Conservation (phyloP, 2,113 vertebrate genomes). For the Equus quagga region DNA sequence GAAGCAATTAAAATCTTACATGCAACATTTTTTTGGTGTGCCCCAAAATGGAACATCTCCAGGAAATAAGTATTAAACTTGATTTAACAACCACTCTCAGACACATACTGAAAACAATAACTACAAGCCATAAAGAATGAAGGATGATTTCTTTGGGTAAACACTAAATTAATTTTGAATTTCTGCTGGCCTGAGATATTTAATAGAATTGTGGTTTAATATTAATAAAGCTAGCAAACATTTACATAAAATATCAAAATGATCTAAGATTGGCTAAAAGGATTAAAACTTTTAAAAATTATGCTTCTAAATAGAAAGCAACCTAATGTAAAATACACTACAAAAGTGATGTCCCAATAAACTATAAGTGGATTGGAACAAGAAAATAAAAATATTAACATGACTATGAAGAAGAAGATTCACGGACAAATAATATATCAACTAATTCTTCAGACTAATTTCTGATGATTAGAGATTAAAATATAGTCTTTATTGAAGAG, state of each 20-base stretch:
- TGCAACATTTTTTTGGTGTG: neutral
- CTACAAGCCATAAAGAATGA: neutral
- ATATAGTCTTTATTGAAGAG: neutral
- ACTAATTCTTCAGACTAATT: neutral
- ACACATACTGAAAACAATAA: neutral
- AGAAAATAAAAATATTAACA: neutral
- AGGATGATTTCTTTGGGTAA: neutral
- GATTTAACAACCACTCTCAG: neutral
- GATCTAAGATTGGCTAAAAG: neutral
- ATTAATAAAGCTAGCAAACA: neutral
- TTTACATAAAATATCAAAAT: neutral
- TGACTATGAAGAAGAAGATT: neutral
- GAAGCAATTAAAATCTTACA: neutral
- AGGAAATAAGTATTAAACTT: conserved; percentile 39
- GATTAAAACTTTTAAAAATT: neutral
- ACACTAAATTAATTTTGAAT: conserved; percentile 12
- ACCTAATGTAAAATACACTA: neutral
- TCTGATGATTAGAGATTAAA: neutral
- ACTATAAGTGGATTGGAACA: neutral
- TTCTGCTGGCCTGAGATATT: neutral
- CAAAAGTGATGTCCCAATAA: neutral
- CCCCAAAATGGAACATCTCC: neutral
- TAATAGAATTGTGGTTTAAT: neutral
- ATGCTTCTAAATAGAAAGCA: neutral
- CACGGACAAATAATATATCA: neutral